Conservation (phyloP, 2,888 invertebrate genomes). For the Drosophila paramelanica region DNA sequence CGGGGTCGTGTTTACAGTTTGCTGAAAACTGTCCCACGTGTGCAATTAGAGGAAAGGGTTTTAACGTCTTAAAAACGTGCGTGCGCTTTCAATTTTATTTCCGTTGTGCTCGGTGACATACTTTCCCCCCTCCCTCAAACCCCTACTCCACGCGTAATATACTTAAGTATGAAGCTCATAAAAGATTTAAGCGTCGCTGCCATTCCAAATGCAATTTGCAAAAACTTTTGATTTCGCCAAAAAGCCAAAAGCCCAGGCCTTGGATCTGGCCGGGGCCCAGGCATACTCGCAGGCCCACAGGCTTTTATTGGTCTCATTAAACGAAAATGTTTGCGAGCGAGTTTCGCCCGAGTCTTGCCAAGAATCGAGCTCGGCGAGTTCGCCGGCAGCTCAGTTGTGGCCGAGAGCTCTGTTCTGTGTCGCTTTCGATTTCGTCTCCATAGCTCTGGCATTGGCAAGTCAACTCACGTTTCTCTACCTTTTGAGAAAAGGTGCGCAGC, state of each 20-base stretch:
- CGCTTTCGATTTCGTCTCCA: slow-evolving; percentile 67
- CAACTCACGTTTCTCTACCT: slow-evolving; percentile 62
- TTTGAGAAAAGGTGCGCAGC: slow-evolving; percentile 63
- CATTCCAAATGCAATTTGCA: slow-evolving; percentile 78
- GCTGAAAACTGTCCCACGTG: slow-evolving; percentile 65
- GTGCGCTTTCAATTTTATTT: slow-evolving; percentile 76
- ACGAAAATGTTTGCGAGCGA: slow-evolving; percentile 65
- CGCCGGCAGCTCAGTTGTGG: not conserved
- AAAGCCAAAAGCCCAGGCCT: slow-evolving; percentile 3
- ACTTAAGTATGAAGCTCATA: slow-evolving; percentile 67
- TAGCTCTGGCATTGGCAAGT: slow-evolving; percentile 50
- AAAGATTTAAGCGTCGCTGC: slow-evolving; percentile 76
- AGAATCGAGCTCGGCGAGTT: not conserved
- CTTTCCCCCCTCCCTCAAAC: too few species aligned
- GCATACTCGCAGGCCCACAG: slow-evolving; percentile 22
- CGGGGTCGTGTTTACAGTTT: slow-evolving; percentile 16
- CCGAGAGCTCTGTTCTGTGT: slow-evolving; percentile 14
- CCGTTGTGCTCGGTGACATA: slow-evolving; percentile 9
- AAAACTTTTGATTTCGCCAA: slow-evolving; percentile 75
- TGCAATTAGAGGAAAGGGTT: slow-evolving; percentile 71
- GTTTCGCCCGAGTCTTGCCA: slow-evolving; percentile 13
- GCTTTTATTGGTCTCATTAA: slow-evolving; percentile 79
- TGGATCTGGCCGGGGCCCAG: not conserved
- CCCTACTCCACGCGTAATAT: slow-evolving; percentile 28
- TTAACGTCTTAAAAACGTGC: slow-evolving; percentile 69